Conservation (phyloP, 1,140 invertebrate species). For the Drosophila melanica region DNA sequence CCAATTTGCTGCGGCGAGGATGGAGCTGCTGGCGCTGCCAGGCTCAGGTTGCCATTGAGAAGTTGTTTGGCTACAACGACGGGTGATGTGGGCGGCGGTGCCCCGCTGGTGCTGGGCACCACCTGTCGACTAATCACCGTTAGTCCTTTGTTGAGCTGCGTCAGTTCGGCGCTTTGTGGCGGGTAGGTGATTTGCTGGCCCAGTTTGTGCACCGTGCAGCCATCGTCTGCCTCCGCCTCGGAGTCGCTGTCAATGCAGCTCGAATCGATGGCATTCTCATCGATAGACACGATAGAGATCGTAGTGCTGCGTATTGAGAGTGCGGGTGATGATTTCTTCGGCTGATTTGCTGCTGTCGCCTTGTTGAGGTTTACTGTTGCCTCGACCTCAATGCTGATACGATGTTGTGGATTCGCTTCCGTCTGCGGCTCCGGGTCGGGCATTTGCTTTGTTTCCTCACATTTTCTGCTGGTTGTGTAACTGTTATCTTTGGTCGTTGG, state of each 20-base stretch:
- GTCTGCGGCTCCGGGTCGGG: constrained; percentile 6
- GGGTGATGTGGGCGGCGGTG: constrained; percentile 9
- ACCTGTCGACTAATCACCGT: constrained; percentile 63
- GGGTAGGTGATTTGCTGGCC: constrained; percentile 72
- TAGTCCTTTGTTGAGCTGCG: constrained; percentile 69
- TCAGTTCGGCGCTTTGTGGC: constrained; percentile 63
- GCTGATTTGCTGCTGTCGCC: constrained; percentile 9
- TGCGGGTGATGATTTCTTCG: constrained; percentile 53
- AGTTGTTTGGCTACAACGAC: constrained; percentile 58
- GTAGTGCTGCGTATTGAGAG: constrained; percentile 74
- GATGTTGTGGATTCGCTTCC: constrained; percentile 38
- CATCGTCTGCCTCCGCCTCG: constrained; percentile 64
- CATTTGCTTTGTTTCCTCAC: constrained; percentile 10
- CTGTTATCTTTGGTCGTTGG: constrained; percentile 50
- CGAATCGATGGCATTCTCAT: constrained; percentile 78
- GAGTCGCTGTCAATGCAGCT: constrained; percentile 81
- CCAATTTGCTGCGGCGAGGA: constrained; percentile 78
- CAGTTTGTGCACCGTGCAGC: constrained; percentile 77
- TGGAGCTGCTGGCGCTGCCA: constrained; percentile 43
- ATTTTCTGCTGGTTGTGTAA: constrained; percentile 2
- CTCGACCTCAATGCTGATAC: constrained; percentile 67
- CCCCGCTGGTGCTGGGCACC: constrained; percentile 24
- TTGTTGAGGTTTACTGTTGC: constrained; percentile 61
- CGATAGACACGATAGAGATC: constrained; percentile 78
- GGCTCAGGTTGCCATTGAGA: constrained; percentile 54